Percentiles rank a stretch among this genome's conserved stretches.
Evolutionary conservation across 2,888 invertebrate genomes (phyloP).

Genomic region (Drosophila recens): DNA sequence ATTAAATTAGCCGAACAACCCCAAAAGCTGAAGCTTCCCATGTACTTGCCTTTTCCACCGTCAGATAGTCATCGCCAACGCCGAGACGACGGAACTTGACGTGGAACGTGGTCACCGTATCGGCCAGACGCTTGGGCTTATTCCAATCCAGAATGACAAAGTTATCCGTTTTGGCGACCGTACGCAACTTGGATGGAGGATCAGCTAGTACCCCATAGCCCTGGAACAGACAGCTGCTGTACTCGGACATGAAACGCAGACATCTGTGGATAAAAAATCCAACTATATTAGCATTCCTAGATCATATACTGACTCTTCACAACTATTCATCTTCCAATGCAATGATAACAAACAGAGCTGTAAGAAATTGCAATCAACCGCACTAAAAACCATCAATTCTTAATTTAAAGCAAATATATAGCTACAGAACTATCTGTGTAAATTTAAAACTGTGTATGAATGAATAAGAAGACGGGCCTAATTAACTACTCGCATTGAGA

Average conservation of each 20-base stretch:
- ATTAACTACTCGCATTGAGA: too few species aligned
- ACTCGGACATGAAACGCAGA: conserved; percentile 92
- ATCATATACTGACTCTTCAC: not conserved
- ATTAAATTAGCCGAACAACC: conserved; percentile 67
- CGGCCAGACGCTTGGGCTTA: conserved; percentile 89
- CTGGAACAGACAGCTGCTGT: conserved; percentile 92
- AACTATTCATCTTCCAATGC: not conserved
- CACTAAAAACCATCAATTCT: too few species aligned
- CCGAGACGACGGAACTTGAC: conserved; percentile 87
- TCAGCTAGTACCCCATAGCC: conserved; percentile 94
- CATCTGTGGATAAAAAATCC: conserved; percentile 86
- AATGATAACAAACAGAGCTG: not conserved
- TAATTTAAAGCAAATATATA: too few species aligned
- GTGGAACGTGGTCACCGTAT: conserved; percentile 90
- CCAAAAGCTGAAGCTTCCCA: not conserved
- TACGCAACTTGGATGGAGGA: conserved; percentile 89
- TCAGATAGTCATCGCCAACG: conserved; percentile 87
- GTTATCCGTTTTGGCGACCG: conserved; percentile 90
- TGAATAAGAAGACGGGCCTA: too few species aligned
- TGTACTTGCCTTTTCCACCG: conserved; percentile 86
- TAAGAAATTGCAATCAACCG: not conserved
- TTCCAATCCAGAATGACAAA: conserved; percentile 93
- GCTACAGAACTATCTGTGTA: too few species aligned
- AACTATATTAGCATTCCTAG: not conserved
- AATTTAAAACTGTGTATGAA: too few species aligned